These are phyloP conservation scores for Bufo bufo DNA, from an alignment of 2,113 vertebrate genomes.

Conservation along the genomic window DNA sequence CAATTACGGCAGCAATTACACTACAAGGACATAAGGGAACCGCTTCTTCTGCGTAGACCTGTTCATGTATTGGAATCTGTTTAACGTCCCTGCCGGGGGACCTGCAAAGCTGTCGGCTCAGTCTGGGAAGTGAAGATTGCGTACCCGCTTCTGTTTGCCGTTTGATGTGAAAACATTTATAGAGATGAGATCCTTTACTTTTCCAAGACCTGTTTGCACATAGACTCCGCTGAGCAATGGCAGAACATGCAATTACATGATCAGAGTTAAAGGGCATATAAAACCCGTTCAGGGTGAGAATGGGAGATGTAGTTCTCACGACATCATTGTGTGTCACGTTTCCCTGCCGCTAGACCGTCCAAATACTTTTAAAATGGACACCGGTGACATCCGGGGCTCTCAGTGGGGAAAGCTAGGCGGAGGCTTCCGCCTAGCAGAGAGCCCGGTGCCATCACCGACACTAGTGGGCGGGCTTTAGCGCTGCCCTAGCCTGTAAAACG, in stretches of 20 bases:
- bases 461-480: no score
- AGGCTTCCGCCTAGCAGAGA: no score
- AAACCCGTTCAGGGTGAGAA: no score
- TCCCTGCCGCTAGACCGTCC: no score
- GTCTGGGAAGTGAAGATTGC: background rate
- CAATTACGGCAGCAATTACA: constrained; percentile 45
- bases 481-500: no score
- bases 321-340: no score
- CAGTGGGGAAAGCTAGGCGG: no score
- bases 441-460: no score
- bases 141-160: background rate
- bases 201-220: background rate
- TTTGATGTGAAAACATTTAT: background rate
- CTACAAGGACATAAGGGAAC: constrained; percentile 19
- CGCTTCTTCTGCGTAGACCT: background rate
- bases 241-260: background rate
- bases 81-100: constrained; percentile 9
- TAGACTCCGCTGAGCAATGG: background rate
- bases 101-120: background rate
- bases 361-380: no score
- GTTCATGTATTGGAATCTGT: constrained; percentile 20
- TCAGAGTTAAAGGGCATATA: background rate
- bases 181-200: background rate
- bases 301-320: no score
- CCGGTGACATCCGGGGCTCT: no score